Conservation (phyloP, 1,140 invertebrate species). For the Hyles vespertilio region DNA sequence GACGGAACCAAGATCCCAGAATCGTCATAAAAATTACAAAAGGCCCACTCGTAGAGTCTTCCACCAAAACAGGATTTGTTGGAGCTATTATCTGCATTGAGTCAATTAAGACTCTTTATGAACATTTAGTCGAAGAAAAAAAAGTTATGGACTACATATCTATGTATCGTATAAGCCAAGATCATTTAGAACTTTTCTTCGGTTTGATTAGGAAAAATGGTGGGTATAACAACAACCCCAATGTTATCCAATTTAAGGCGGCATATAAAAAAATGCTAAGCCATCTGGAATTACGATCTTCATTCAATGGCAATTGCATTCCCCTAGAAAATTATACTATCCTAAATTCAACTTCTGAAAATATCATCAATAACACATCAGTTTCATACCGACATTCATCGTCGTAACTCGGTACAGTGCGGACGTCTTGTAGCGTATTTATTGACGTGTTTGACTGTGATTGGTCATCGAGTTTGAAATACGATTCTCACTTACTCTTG, state of each 20-base stretch:
- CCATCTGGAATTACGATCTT: constrained; percentile 10
- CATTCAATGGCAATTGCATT: constrained; percentile 12
- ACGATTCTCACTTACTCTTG: too few relatives aligned
- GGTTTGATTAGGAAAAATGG: constrained; percentile 13
- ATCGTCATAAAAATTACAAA: constrained; percentile 18
- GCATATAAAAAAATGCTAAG: constrained; percentile 14
- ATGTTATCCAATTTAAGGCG: constrained; percentile 11
- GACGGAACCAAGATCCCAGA: not conserved
- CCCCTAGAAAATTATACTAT: constrained; percentile 13
- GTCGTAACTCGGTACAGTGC: too few relatives aligned
- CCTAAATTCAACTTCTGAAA: constrained; percentile 10
- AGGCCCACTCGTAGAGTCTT: constrained; percentile 10
- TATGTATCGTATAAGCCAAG: constrained; percentile 23
- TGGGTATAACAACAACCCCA: constrained; percentile 17
- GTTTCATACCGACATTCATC: too few relatives aligned
- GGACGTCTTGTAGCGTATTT: too few relatives aligned
- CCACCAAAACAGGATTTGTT: constrained; percentile 22
- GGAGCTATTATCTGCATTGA: constrained; percentile 24
- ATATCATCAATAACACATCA: constrained; percentile 10
- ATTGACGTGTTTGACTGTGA: too few relatives aligned
- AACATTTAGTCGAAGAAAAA: constrained; percentile 18
- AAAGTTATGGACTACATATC: too few relatives aligned
- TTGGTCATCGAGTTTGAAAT: too few relatives aligned
- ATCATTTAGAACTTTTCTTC: constrained; percentile 32
- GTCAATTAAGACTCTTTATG: constrained; percentile 15